phyloP scores from a whole-genome alignment of 2,113 vertebrate genomes.

The Protobothrops mucrosquamatus region DNA sequence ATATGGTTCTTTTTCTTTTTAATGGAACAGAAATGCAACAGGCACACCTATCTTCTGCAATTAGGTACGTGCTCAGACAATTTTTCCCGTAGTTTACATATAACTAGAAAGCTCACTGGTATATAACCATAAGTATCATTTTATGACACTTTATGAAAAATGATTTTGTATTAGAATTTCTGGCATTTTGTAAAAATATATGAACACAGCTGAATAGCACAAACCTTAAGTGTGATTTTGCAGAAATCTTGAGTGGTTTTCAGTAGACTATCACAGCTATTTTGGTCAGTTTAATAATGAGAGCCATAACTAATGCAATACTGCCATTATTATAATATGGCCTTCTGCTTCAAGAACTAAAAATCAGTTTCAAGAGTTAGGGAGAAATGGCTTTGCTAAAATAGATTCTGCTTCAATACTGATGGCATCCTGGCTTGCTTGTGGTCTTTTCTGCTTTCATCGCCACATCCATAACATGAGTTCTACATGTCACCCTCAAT shows the following conservation, averaged over 20 bases:
- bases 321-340: constrained; percentile 24
- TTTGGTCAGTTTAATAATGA: constrained; percentile 49
- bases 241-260: constrained; percentile 48
- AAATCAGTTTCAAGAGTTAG: constrained; percentile 14
- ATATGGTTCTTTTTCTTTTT: background rate
- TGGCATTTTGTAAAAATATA: constrained; percentile 32
- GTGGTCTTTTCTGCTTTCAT: constrained; percentile 40
- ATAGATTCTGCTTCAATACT: background rate
- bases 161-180: constrained; percentile 36
- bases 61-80: fast-evolving
- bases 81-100: fast-evolving
- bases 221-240: constrained; percentile 37
- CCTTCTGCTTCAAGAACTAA: constrained; percentile 42
- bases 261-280: constrained; percentile 67
- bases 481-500: constrained; percentile 34
- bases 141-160: background rate
- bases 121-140: background rate
- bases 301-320: constrained; percentile 16
- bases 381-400: constrained; percentile 15
- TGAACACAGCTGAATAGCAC: constrained; percentile 21
- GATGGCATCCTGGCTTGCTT: constrained; percentile 16
- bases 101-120: background rate
- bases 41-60: background rate
- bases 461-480: constrained; percentile 5
- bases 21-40: background rate